Evolutionary conservation across 1,140 invertebrate species (phyloP).

Genomic region (Trichogramma pretiosum): DNA sequence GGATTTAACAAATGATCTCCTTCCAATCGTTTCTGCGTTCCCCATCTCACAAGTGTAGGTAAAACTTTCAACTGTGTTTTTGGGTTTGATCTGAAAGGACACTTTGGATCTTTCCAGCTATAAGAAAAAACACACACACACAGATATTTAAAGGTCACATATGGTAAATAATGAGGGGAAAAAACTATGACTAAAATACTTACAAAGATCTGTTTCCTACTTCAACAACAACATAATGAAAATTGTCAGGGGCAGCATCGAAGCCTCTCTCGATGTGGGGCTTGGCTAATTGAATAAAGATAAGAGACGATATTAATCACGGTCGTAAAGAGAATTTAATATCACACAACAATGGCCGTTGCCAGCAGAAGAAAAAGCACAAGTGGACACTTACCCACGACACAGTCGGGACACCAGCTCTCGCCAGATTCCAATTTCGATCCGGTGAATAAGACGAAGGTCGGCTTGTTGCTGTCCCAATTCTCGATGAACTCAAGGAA

Average conservation of each 20-base stretch:
- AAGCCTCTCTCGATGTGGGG: slow-evolving; percentile 57
- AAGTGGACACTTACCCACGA: slow-evolving; percentile 47
- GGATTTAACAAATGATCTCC: slow-evolving; percentile 58
- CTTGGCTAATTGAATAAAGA: slow-evolving; percentile 38
- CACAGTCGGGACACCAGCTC: slow-evolving; percentile 71
- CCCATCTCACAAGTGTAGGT: slow-evolving; percentile 65
- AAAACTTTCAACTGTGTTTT: slow-evolving; percentile 59
- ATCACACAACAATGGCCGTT: too few species aligned
- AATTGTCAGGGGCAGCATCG: slow-evolving; percentile 45
- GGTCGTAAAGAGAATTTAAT: too few species aligned
- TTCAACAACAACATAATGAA: slow-evolving; percentile 58
- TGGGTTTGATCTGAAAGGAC: slow-evolving; percentile 62
- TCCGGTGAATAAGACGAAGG: slow-evolving; percentile 59
- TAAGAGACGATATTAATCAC: too few species aligned
- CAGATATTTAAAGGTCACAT: neutral
- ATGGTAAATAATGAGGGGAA: slow-evolving; percentile 4
- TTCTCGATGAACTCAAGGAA: slow-evolving; percentile 49
- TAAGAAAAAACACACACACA: slow-evolving; percentile 2
- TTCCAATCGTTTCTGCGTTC: slow-evolving; percentile 60
- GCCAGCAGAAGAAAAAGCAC: too few species aligned
- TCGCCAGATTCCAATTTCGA: slow-evolving; percentile 54
- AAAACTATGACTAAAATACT: slow-evolving; percentile 31
- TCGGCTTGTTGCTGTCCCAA: slow-evolving; percentile 37
- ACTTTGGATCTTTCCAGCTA: slow-evolving; percentile 67
- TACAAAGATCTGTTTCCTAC: slow-evolving; percentile 60